Base-by-base conservation (phyloP, 2,797 vertebrate species). In the Psittacula derbiana region DNA sequence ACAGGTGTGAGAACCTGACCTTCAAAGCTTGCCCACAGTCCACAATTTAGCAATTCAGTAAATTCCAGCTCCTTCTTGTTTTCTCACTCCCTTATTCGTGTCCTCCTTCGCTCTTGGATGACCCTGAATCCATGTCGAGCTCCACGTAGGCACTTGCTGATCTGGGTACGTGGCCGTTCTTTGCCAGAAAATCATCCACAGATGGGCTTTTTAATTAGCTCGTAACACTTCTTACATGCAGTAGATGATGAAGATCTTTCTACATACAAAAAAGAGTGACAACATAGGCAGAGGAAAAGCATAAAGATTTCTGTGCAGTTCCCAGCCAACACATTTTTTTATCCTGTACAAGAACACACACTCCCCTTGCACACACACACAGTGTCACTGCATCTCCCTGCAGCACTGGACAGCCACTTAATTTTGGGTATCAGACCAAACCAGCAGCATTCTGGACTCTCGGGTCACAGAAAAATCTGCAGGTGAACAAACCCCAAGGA, bases 361-460 rank as follows among this genome's bases (percentile, higher is more conserved):
- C 14, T 0, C 1, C 3, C 31, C 47, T 28, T 30, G 25, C 53
- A 30, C n/a, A 31, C 21, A 3, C 0, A 10, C 2, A 0, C 0
- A 0, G 40, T 1, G 11, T 46, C 46, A 12, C 15, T 38, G 40
- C 47, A 8, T 5, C 21, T 50, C 72, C 49, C 40, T 6, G 27
- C n/a, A 14, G 71, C 40, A 6, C 16, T 3, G 3, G 27, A 9
- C 40, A 31, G 16, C 10, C 41, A 36, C 1, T 2, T 11, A 3
- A 44, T 15, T 70, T 43, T 0, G 0, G 44, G 12, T 66, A 27
- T 14, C 6, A 4, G 47, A 67, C 38, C 1, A 0, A 27, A 23
- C 28, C 57, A 40, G 62, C 2, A 1, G 17, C 25, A 21, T 36
- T n/a, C 15, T 16, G 64, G 46, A 43, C 33, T 23, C 33, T 11